Base-by-base conservation (phyloP, 2,113 vertebrate genomes). In the Choloepus hoffmanni region DNA sequence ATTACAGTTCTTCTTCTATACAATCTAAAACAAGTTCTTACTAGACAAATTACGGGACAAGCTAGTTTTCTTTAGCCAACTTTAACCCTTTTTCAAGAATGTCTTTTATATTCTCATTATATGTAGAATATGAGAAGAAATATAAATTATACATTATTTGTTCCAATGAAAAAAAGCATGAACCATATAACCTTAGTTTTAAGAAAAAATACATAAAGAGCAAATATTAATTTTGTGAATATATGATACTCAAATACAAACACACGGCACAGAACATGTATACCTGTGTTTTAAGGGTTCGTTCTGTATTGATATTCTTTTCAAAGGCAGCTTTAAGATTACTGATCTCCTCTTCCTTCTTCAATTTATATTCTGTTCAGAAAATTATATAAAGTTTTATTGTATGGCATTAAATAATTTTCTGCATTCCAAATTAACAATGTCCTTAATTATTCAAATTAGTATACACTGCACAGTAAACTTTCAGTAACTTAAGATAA, bases 211-310 rank as follows among this genome's bases (percentile, higher is more conserved):
- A 2, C 7, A 88, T 14, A 62, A 89, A 78, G 16, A 91, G 24
- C n/a, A 97, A 81, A 23, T 33, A 91, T 3, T 90, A 97, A 73
- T 48, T 96, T 81, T 88, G 15, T 83, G 43, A 89, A 85, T 85
- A 81, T 67, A 77, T 33, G 28, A 79, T 79, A 86, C 45, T 87
- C 43, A 96, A 94, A 74, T 87, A 83, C 5, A 91, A 76, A 89
- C 18, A 82, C 26, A 24, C 15, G 19, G 30, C 85, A 96, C 12
- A 95, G 50, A 70, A 28, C 11, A 96, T 33, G 19, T 36, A 85
- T 98, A 99, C 99, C 99, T 99, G 99, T 50, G 99, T 99, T 98
- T 99, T 99, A 90, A 99, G 98, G 18, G 99, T 99, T 96, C 98
- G 99, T 98, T 99, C 99, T 43, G 96, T 99, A 97, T 45, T 98